These are phyloP conservation scores for Macrotis lagotis DNA, from an alignment of 2,113 vertebrate species.

Conservation along the genomic window DNA sequence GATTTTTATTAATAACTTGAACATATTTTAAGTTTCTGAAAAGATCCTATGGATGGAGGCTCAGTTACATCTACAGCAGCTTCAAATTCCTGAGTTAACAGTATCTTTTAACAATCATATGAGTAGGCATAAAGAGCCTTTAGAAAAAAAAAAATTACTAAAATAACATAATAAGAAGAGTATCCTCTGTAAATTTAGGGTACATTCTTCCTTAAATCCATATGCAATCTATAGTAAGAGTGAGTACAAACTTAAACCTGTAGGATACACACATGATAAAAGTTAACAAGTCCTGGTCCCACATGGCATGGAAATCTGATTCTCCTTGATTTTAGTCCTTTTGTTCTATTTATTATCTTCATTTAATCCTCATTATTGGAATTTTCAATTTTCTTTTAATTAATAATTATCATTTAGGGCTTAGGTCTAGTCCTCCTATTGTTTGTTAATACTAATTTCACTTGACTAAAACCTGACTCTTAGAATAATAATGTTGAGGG, in stretches of 20 bases:
- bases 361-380: too few species aligned
- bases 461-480: neutral
- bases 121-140: neutral
- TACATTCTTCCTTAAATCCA: neutral
- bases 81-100: neutral
- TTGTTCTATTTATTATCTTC: too few species aligned
- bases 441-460: neutral
- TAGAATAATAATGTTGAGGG: neutral
- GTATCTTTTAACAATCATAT: neutral
- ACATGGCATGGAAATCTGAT: too few species aligned
- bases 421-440: neutral
- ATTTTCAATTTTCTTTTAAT: too few species aligned
- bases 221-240: neutral
- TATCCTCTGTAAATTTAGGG: neutral
- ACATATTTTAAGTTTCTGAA: neutral
- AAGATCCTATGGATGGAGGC: neutral
- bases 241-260: neutral
- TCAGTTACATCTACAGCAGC: neutral
- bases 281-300: neutral
- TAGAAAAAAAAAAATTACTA: neutral
- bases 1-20: neutral
- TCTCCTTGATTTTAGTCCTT: too few species aligned
- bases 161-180: neutral
- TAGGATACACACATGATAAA: neutral
- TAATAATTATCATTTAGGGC: too few species aligned